Conservation (phyloP, 2,113 vertebrate species). For the Emydura subglobosa region DNA sequence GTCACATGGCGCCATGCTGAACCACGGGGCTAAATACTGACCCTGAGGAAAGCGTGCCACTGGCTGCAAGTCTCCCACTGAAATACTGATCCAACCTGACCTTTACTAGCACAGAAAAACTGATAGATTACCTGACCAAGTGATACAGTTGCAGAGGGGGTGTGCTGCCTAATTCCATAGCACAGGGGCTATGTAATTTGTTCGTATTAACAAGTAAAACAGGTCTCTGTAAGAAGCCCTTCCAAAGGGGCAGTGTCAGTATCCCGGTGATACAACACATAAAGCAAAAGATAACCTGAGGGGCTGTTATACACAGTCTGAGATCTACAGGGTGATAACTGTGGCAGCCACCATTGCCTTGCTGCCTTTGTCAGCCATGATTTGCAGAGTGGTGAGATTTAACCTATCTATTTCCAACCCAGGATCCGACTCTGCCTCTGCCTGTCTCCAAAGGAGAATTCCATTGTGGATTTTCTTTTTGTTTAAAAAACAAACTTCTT, state of each 20-base stretch:
- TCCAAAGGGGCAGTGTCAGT: not conserved
- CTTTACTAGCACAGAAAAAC: not conserved
- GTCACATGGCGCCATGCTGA: not conserved
- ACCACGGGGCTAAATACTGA: not conserved
- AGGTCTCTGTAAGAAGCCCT: not conserved
- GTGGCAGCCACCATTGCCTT: not conserved
- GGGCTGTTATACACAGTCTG: not conserved
- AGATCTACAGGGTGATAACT: not conserved
- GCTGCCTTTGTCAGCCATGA: not conserved
- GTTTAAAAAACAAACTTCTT: not conserved
- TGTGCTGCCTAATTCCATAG: not conserved
- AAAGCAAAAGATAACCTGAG: not conserved
- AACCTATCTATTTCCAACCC: not conserved
- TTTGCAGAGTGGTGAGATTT: not conserved
- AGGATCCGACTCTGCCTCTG: not conserved
- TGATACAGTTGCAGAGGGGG: not conserved
- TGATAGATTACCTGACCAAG: not conserved
- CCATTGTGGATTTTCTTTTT: conserved; percentile 20
- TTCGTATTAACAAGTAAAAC: not conserved
- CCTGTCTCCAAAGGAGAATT: not conserved
- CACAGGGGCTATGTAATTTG: not conserved
- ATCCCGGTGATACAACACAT: not conserved
- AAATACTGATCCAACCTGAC: not conserved
- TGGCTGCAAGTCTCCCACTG: not conserved
- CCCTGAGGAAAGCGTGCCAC: not conserved